These are phyloP conservation scores for Anhinga rufa DNA, from an alignment of 2,113 vertebrate species.

Conservation along the genomic window DNA sequence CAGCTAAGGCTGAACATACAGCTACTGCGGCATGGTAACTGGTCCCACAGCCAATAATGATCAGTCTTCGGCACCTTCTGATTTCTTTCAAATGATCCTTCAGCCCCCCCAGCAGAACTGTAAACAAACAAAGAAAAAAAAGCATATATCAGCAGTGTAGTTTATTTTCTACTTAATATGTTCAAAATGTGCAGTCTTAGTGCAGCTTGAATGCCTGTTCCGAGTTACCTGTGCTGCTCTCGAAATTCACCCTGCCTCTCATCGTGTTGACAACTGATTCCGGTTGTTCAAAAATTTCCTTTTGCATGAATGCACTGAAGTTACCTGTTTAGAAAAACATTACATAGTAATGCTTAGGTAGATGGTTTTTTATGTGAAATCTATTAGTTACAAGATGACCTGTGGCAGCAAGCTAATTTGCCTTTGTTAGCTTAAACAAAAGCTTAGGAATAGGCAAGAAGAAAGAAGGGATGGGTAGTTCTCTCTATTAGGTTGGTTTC, in stretches of 20 bases:
- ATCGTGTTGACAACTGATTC: slow-evolving; percentile 96
- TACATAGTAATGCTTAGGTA: background rate
- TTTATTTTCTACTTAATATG: background rate
- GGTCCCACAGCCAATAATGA: slow-evolving; percentile 94
- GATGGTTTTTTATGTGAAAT: background rate
- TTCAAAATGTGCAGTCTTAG: background rate
- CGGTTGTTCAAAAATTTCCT: slow-evolving; percentile 97
- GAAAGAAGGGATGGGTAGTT: background rate
- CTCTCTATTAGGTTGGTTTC: background rate
- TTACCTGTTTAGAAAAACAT: slow-evolving; percentile 76
- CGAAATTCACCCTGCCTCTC: slow-evolving; percentile 95
- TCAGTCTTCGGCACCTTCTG: slow-evolving; percentile 88
- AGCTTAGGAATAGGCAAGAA: background rate
- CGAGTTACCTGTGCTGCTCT: slow-evolving; percentile 82
- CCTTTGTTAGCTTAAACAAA: background rate
- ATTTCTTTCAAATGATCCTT: slow-evolving; percentile 96
- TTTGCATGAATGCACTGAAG: slow-evolving; percentile 96
- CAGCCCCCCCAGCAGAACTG: slow-evolving; percentile 90
- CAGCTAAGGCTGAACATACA: slow-evolving; percentile 69
- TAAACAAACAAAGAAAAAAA: background rate
- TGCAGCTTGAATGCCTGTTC: background rate
- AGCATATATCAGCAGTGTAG: background rate
- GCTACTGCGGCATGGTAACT: slow-evolving; percentile 93
- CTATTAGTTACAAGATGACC: background rate
- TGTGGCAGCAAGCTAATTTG: background rate